Base-by-base conservation (phyloP, 2,888 invertebrate genomes). In the Gari tellinella region DNA sequence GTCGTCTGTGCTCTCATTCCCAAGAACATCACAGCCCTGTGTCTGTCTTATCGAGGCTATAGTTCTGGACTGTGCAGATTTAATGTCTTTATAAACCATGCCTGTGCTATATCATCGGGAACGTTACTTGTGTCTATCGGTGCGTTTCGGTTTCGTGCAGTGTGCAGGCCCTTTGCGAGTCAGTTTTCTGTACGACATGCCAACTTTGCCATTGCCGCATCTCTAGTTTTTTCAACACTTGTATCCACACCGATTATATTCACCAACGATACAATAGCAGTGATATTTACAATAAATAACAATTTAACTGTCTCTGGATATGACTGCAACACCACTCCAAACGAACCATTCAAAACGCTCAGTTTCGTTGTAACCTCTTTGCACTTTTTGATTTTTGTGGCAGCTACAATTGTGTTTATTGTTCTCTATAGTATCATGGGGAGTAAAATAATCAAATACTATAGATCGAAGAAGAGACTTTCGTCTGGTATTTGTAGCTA, bases 271-370 rank as follows among this genome's bases (percentile, higher is more conserved):
- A 40, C 55, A 15, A 41, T 55, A 21, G 40, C 55, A 25, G 23
- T 55, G 12, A 40, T 15, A 3, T 8, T 55, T 5, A 55, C 55
- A 23, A 21, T 55, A 5, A 8, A 19, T 12, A 25, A 21, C 2
- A 19, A 21, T 25, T 15, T 41, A 15, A 37, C 38, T 2, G 40
- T 55, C 14, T n/a, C 41, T 38, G 55, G 55, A 5, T 41, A 55
- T 40, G 55, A 55, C 21, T 55, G 55, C 23, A 55, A 55, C 23
- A 55, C 55, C 2, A 4, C 55, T 7, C n/a, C 25, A 14, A 23
- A 41, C 8, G n/a, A 0, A 15, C 10, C 40, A 14, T 23, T 55
- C n/a, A 21, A 41, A 41, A 40, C 55, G 23, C n/a, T 40, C 14
- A 40, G 40, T n/a, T 41, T 55, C 23, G 25, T 41, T 2, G 41